Evolutionary conservation across 1,140 invertebrate species (phyloP).

Genomic region (Sarcophaga peregrina): DNA sequence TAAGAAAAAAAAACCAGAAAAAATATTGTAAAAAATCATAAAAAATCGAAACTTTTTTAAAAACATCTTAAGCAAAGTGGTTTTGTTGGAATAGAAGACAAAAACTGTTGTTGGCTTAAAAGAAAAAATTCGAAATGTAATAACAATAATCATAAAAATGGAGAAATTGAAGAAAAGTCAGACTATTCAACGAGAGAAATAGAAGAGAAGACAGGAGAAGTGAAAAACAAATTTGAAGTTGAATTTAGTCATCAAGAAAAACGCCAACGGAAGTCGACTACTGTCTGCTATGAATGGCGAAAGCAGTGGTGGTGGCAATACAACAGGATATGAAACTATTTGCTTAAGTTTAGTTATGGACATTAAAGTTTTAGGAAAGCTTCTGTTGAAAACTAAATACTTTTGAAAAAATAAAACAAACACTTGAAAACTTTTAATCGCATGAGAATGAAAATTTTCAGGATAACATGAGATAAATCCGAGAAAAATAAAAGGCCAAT

Average conservation of each 20-base stretch:
- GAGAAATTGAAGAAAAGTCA: not conserved
- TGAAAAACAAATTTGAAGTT: not conserved
- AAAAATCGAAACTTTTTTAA: not conserved
- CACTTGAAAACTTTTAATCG: not conserved
- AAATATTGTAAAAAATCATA: slow-evolving; percentile 2
- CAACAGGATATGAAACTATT: not conserved
- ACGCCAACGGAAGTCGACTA: slow-evolving; percentile 25
- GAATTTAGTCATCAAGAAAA: slow-evolving; percentile 35
- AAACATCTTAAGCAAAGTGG: slow-evolving; percentile 11
- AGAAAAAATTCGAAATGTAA: slow-evolving; percentile 15
- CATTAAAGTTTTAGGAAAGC: not conserved
- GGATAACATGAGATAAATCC: no score
- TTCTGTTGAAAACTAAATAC: not conserved
- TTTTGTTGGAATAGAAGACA: not conserved
- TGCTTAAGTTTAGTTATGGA: not conserved
- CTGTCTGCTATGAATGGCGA: not conserved
- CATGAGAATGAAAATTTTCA: not conserved
- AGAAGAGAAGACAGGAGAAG: not conserved
- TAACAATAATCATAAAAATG: slow-evolving; percentile 41
- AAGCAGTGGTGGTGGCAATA: not conserved
- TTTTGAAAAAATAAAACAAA: not conserved
- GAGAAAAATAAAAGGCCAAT: no score
- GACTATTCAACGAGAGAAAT: not conserved
- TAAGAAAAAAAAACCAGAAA: not conserved
- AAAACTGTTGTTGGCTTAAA: no score